Conservation (phyloP, 2,113 vertebrate genomes). For the Hemiscyllium ocellatum region DNA sequence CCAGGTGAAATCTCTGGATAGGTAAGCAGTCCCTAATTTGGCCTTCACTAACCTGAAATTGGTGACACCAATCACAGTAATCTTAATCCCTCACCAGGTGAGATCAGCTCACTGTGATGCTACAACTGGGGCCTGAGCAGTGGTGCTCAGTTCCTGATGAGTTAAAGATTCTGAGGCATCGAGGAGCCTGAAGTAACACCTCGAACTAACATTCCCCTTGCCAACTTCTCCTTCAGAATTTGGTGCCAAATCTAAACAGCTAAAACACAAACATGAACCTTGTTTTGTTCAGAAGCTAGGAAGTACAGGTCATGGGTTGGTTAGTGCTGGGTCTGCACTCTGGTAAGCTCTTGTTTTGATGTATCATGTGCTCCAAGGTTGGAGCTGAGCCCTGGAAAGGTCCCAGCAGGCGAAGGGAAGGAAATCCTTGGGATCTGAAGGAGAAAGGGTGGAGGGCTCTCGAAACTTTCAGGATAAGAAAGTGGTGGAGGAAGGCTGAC, state of each 20-base stretch:
- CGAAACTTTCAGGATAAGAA: slow-evolving; percentile 18
- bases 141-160: background rate
- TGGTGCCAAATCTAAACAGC: background rate
- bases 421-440: slow-evolving; percentile 26
- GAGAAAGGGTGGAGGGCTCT: background rate
- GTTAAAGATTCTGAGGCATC: background rate
- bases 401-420: background rate
- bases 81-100: background rate
- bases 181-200: background rate
- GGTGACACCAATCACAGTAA: background rate
- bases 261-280: background rate
- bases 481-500: background rate
- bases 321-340: background rate
- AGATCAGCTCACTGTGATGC: background rate
- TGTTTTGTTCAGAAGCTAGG: background rate
- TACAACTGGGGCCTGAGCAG: background rate
- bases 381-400: background rate
- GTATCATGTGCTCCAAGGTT: background rate
- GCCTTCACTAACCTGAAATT: background rate
- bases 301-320: too few relatives aligned
- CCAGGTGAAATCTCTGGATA: background rate
- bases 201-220: background rate
- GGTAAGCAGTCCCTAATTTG: background rate
- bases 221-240: background rate
- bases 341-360: background rate